Conservation (phyloP, 2,888 invertebrate genomes). For the Luperina testacea region DNA sequence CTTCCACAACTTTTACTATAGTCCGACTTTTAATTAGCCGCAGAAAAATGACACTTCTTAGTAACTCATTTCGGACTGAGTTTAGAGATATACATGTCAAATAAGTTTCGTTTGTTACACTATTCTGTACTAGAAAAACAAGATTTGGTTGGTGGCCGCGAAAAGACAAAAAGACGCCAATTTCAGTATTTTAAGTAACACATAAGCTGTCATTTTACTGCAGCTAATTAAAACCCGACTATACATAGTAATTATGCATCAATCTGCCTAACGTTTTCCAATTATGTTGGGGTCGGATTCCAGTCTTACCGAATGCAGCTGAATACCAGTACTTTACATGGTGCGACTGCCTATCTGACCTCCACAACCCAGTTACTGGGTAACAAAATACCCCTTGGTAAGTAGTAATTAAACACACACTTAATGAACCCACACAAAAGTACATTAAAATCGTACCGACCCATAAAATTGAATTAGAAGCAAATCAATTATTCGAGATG, state of each 20-base stretch:
- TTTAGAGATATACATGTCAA: no score
- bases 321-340: background rate
- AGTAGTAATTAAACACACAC: conserved; percentile 1
- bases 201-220: no score
- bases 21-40: no score
- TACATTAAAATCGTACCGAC: conserved; percentile 47
- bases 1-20: background rate
- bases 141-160: no score
- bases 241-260: background rate
- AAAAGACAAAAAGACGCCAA: no score
- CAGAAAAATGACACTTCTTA: no score
- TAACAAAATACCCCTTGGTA: background rate
- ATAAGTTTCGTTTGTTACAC: no score
- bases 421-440: conserved; percentile 34
- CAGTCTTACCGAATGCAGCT: background rate
- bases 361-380: background rate
- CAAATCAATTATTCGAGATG: conserved; percentile 73
- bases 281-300: background rate
- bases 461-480: conserved; percentile 66
- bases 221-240: no score
- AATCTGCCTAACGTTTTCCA: background rate
- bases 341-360: no score
- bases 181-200: no score
- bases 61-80: no score
- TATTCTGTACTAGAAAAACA: no score